These are phyloP conservation scores for Labeo rohita DNA, from an alignment of 2,113 vertebrate species.

Conservation along the genomic window DNA sequence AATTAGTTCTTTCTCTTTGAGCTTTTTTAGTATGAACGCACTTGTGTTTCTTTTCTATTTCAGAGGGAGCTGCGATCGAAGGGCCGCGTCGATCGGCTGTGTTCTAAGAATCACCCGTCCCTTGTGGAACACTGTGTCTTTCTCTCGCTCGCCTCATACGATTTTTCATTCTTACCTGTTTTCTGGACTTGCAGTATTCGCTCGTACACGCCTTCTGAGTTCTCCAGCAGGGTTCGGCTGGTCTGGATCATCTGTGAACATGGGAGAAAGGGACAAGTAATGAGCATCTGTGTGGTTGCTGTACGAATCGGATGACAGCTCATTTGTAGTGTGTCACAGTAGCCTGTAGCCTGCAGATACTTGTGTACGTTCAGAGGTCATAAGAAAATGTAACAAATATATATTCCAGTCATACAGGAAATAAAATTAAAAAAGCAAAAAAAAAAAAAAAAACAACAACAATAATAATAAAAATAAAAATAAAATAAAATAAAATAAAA, in stretches of 20 bases:
- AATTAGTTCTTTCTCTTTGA: conserved; percentile 43
- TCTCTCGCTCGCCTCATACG: background rate
- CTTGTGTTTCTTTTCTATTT: conserved; percentile 29
- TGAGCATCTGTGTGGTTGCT: conserved; percentile 28
- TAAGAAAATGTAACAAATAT: no score
- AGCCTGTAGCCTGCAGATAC: background rate
- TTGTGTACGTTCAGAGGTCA: background rate
- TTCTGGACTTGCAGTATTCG: conserved; percentile 92
- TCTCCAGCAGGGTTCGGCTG: conserved; percentile 87
- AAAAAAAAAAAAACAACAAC: background rate
- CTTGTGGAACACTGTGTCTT: background rate
- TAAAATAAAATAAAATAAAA: no score
- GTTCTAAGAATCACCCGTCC: conserved; percentile 19
- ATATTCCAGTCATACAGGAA: background rate
- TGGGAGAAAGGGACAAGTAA: conserved; percentile 36
- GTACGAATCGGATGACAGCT: conserved; percentile 11
- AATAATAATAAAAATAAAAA: background rate
- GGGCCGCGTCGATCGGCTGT: background rate
- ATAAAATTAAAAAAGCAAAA: background rate
- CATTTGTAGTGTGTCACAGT: background rate
- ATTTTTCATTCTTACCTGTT: conserved; percentile 70
- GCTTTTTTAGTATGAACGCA: conserved; percentile 1
- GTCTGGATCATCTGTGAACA: conserved; percentile 91
- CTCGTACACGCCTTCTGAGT: conserved; percentile 85
- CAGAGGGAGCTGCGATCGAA: conserved; percentile 25